Conservation (phyloP, 37 sponge, comb jelly and placozoan genomes). For the Spongilla lacustris region DNA sequence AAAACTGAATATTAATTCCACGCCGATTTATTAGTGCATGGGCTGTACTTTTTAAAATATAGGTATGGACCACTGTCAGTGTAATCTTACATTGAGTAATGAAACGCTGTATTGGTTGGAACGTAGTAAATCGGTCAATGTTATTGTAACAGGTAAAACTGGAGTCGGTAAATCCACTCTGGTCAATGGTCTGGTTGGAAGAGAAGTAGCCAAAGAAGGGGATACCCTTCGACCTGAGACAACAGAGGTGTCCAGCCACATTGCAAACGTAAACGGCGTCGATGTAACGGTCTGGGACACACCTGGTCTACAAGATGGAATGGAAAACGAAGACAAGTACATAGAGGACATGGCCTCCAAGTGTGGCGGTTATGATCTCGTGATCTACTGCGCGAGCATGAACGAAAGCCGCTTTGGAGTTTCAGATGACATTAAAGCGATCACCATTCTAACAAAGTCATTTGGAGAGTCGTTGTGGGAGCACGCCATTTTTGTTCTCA, state of each 20-base stretch:
- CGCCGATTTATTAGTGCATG: no score
- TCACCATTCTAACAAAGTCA: neutral
- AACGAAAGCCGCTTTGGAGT: neutral
- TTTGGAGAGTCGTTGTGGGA: neutral
- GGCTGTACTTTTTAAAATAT: no score
- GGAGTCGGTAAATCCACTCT: slow-evolving; percentile 6
- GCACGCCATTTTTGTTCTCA: neutral
- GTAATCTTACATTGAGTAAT: no score
- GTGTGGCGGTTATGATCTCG: neutral
- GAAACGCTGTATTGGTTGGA: no score
- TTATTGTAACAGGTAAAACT: neutral
- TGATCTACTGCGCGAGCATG: slow-evolving; percentile 2
- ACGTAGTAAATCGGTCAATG: neutral
- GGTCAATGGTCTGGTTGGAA: neutral
- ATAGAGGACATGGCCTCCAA: neutral
- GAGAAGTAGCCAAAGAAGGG: neutral
- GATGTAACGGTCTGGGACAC: neutral
- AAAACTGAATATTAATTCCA: no score
- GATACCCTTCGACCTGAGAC: neutral
- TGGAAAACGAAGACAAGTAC: neutral
- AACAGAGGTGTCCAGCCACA: neutral
- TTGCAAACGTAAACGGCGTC: neutral
- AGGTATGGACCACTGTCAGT: no score
- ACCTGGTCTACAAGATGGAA: neutral
- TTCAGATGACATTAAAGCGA: neutral